A percentile compares a stretch with the other conserved stretches of the same genome.
These are phyloP conservation scores for Balaeniceps rex DNA, from an alignment of 2,113 vertebrate genomes.

Conservation along the genomic window DNA sequence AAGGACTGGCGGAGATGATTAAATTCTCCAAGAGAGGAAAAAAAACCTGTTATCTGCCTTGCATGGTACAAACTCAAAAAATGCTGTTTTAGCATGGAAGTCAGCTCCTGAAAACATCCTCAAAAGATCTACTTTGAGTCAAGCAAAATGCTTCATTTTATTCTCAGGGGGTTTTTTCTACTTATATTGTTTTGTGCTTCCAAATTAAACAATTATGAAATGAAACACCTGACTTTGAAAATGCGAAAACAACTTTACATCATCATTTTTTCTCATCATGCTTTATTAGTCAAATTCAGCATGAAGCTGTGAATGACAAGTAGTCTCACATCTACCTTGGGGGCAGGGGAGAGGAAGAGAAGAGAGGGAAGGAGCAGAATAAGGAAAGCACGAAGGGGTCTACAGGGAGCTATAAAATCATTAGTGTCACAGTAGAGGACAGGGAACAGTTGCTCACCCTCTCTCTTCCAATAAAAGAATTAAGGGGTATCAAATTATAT, in stretches of 20 bases:
- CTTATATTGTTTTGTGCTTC: not conserved
- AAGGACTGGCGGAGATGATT: not conserved
- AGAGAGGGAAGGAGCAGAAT: not conserved
- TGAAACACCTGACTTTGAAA: not conserved
- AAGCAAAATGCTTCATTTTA: not conserved
- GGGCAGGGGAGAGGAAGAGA: not conserved
- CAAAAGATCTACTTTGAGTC: not conserved
- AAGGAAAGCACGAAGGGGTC: not conserved
- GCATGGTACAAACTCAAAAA: not conserved
- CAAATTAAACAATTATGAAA: not conserved
- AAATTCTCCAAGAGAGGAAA: not conserved
- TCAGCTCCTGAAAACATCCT: not conserved
- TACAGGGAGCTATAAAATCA: not conserved
- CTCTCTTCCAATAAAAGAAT: not conserved
- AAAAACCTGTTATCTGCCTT: not conserved
- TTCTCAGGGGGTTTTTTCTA: not conserved
- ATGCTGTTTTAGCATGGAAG: not conserved
- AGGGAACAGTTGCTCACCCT: not conserved
- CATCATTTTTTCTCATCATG: not conserved
- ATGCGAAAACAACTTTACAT: not conserved
- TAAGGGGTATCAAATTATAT: not conserved
- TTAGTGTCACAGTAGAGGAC: not conserved
- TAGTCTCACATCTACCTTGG: not conserved
- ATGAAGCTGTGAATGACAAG: slow-evolving; percentile 15
- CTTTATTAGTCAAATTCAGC: slow-evolving; percentile 6